Conservation (phyloP, 2,797 vertebrate genomes). For the Pantherophis alleghaniensis region DNA sequence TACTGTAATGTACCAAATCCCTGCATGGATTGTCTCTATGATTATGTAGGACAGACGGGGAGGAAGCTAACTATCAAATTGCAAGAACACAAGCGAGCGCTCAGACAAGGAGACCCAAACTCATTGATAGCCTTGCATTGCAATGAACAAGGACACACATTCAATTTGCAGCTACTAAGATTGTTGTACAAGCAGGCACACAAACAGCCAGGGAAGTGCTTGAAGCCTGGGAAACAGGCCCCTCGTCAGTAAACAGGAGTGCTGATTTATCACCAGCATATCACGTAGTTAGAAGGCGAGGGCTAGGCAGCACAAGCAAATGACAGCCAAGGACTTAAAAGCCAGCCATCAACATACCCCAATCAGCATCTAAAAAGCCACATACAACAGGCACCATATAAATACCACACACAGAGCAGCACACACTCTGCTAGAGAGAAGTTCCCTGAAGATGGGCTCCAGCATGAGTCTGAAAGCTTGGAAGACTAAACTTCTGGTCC, state of each 20-base stretch:
- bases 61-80: background rate
- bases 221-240: background rate
- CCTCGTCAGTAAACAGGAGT: background rate
- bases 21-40: background rate
- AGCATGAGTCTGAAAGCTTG: background rate
- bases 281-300: background rate
- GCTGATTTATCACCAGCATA: background rate
- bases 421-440: background rate
- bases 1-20: background rate
- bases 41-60: background rate
- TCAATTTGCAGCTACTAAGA: background rate
- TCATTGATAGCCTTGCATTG: background rate
- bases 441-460: background rate
- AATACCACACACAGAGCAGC: background rate
- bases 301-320: background rate
- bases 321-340: background rate
- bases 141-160: background rate
- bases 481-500: background rate
- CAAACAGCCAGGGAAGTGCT: background rate
- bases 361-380: background rate
- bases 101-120: background rate
- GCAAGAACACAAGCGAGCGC: background rate
- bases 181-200: background rate
- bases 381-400: background rate
- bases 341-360: background rate